These are phyloP conservation scores for Branchipolynoe longqiensis DNA, from an alignment of 2,888 invertebrate species.

Conservation along the genomic window DNA sequence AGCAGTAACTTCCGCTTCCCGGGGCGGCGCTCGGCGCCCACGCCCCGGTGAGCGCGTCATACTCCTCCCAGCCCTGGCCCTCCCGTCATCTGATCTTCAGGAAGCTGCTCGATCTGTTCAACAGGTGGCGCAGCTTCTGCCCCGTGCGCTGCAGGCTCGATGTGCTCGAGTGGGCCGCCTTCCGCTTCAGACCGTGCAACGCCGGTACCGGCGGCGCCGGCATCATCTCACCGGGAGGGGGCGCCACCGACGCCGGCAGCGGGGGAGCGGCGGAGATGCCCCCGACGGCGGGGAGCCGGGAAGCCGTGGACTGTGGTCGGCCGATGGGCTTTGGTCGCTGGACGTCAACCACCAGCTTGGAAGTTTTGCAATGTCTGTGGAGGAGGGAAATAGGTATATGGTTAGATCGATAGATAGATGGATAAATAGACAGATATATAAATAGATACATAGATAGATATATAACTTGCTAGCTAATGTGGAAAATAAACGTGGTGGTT, in stretches of 20 bases:
- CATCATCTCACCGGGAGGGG: too few species aligned
- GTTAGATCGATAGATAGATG: too few species aligned
- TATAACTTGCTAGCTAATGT: too few species aligned
- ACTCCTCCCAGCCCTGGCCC: conserved; percentile 19
- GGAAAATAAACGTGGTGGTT: too few species aligned
- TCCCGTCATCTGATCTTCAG: conserved; percentile 52
- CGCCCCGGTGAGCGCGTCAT: neutral
- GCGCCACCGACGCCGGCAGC: too few species aligned
- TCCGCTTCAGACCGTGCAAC: neutral
- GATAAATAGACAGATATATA: too few species aligned
- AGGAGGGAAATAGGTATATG: too few species aligned
- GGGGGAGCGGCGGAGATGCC: too few species aligned
- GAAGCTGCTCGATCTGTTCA: conserved; percentile 45
- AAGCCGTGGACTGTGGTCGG: neutral
- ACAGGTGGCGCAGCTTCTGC: conserved; percentile 22
- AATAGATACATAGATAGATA: too few species aligned
- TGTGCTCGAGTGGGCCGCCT: conserved; percentile 34
- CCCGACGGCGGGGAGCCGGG: too few species aligned
- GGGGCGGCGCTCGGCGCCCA: neutral
- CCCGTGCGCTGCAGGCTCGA: conserved; percentile 35
- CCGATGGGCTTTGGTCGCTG: conserved; percentile 19
- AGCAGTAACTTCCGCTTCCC: neutral
- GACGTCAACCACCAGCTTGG: conserved; percentile 12
- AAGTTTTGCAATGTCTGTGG: conserved; percentile 22
- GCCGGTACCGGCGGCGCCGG: neutral